Conservation (phyloP, 2,797 vertebrate genomes). For the Hylomyscus alleni region DNA sequence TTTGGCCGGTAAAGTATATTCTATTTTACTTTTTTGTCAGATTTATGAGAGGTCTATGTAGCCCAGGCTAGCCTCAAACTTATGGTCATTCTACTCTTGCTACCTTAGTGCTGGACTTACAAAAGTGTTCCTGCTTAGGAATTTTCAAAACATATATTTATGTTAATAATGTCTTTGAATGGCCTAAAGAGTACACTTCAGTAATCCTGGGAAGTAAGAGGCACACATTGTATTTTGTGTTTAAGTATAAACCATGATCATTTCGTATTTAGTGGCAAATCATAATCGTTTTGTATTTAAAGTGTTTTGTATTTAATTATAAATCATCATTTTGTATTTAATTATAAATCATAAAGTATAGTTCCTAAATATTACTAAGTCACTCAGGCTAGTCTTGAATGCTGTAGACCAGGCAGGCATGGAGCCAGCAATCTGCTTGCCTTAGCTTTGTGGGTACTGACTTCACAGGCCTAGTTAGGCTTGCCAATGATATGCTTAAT, state of each 20-base stretch:
- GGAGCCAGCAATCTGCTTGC: background rate
- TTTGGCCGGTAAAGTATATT: constrained; percentile 10
- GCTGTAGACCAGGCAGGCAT: background rate
- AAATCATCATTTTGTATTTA: no score
- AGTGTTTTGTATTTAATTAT: no score
- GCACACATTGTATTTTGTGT: constrained; percentile 48
- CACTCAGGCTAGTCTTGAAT: background rate
- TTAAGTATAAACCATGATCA: constrained; percentile 54
- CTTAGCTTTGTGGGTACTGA: background rate
- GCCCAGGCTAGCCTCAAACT: background rate
- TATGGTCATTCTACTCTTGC: background rate
- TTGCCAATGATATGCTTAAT: background rate
- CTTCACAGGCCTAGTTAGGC: background rate
- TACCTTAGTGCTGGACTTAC: background rate
- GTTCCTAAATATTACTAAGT: background rate
- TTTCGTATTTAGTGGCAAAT: no score
- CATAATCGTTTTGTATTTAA: no score
- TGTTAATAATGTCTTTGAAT: constrained; percentile 31
- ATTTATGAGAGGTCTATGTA: background rate
- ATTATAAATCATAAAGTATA: background rate
- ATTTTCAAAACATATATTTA: constrained; percentile 26
- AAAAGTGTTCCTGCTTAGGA: background rate
- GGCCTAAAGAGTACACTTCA: constrained; percentile 18
- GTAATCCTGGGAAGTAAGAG: constrained; percentile 24
- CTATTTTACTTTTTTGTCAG: background rate